Percentiles rank a stretch among this genome's conserved stretches.
Conservation (phyloP, 1,140 invertebrate genomes). For the Drosophila novamexicana region DNA sequence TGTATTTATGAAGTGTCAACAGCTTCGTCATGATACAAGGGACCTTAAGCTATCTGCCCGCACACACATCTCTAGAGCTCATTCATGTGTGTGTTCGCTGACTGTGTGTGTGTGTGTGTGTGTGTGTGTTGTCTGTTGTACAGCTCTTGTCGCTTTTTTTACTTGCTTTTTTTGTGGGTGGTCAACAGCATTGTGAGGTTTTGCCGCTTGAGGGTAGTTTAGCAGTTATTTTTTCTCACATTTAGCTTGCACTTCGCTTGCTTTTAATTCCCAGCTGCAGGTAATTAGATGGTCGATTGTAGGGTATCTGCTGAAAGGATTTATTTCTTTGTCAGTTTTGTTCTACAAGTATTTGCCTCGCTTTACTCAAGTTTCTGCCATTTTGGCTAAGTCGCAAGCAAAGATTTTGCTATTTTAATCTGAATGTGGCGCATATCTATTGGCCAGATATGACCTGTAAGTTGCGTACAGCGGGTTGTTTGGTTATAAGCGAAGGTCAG, state of each 20-base stretch:
- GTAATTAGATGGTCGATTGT: constrained; percentile 19
- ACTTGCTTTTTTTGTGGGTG: background rate
- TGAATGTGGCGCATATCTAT: no score
- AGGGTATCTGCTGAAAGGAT: background rate
- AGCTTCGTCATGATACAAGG: constrained; percentile 76
- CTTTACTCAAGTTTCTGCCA: no score
- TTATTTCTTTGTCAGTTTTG: no score
- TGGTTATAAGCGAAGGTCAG: no score
- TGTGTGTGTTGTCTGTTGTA: constrained; percentile 28
- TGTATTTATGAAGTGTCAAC: constrained; percentile 82
- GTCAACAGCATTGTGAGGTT: constrained; percentile 23
- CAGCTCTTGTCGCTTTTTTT: constrained; percentile 40
- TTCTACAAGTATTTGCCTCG: no score
- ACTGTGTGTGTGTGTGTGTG: constrained; percentile 8
- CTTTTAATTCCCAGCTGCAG: constrained; percentile 2
- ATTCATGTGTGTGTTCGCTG: constrained; percentile 6
- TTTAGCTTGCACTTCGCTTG: background rate
- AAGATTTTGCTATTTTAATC: no score
- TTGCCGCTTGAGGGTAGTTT: constrained; percentile 20
- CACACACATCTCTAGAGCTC: constrained; percentile 53
- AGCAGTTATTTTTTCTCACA: constrained; percentile 30
- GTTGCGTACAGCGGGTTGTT: no score
- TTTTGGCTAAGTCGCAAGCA: no score
- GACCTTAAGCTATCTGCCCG: constrained; percentile 58
- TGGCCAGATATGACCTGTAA: no score